Percentiles rank a stretch among this genome's conserved stretches.
Evolutionary conservation across 1,140 invertebrate genomes (phyloP).

Genomic region (Rhopalosiphum maidis): DNA sequence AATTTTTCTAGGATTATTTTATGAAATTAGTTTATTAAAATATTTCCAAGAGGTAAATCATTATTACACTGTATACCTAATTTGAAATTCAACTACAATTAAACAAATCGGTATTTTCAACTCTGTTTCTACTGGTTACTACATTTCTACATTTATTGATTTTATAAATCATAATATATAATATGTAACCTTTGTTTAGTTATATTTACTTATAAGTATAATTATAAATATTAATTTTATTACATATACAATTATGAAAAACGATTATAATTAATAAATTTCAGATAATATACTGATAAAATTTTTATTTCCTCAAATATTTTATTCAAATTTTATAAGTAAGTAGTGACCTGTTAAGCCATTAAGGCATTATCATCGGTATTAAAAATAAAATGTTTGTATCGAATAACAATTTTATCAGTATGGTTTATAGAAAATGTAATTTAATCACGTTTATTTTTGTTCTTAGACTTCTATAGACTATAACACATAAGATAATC

Average conservation of each 20-base stretch:
- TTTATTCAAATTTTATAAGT: not conserved
- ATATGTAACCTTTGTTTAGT: not conserved
- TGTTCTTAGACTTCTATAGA: not conserved
- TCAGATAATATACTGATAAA: not conserved
- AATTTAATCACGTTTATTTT: not conserved
- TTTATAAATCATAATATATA: not conserved
- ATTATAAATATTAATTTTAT: not conserved
- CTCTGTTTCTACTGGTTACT: not conserved
- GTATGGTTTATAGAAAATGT: not conserved
- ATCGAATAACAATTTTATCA: not conserved
- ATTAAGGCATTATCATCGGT: not conserved
- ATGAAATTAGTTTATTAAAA: not conserved
- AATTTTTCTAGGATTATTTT: not conserved
- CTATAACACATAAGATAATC: not conserved
- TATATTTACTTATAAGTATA: not conserved
- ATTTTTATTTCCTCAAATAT: not conserved
- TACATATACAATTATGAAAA: not conserved
- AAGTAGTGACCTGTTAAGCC: not conserved
- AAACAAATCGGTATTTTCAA: not conserved
- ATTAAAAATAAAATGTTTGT: not conserved
- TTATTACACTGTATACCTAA: not conserved
- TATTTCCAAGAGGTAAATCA: not conserved
- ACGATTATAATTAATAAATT: not conserved
- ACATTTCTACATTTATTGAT: not conserved
- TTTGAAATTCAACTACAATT: not conserved